phyloP scores from a whole-genome alignment of 2,888 invertebrate genomes.

The Parelbella ahira region DNA sequence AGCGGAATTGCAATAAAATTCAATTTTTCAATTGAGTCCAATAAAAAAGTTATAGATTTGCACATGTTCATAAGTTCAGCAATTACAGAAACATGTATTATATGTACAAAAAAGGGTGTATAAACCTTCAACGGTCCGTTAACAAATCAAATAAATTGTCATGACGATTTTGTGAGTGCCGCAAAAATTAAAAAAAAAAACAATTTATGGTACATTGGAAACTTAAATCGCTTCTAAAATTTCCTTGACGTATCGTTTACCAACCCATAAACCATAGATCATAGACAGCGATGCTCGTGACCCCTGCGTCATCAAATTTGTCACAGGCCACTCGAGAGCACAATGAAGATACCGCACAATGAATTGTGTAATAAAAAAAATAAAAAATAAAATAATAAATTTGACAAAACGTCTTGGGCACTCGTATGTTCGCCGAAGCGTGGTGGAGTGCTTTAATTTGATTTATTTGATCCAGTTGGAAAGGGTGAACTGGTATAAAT shows the following conservation, averaged over 20 bases:
- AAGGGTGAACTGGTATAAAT: slow-evolving; percentile 72
- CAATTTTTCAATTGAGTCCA: too few relatives aligned
- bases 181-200: slow-evolving; percentile 60
- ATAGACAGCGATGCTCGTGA: slow-evolving; percentile 58
- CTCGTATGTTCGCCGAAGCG: slow-evolving; percentile 67
- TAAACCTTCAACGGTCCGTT: slow-evolving; percentile 60
- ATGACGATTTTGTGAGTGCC: slow-evolving; percentile 48
- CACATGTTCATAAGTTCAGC: too few relatives aligned
- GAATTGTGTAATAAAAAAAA: slow-evolving; percentile 71
- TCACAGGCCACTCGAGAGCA: slow-evolving; percentile 75
- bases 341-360: slow-evolving; percentile 68
- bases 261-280: slow-evolving; percentile 65
- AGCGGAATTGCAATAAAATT: too few relatives aligned
- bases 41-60: too few relatives aligned
- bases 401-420: slow-evolving; percentile 81
- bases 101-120: slow-evolving; percentile 27
- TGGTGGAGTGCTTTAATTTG: slow-evolving; percentile 75
- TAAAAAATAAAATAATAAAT: slow-evolving; percentile 79
- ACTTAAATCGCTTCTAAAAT: slow-evolving; percentile 73
- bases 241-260: slow-evolving; percentile 70
- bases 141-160: slow-evolving; percentile 46
- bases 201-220: slow-evolving; percentile 63
- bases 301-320: slow-evolving; percentile 79
- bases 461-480: slow-evolving; percentile 72
- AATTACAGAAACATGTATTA: slow-evolving; percentile 27